phyloP scores from a whole-genome alignment of 2,797 vertebrate species.

The Sardinella longiceps region DNA sequence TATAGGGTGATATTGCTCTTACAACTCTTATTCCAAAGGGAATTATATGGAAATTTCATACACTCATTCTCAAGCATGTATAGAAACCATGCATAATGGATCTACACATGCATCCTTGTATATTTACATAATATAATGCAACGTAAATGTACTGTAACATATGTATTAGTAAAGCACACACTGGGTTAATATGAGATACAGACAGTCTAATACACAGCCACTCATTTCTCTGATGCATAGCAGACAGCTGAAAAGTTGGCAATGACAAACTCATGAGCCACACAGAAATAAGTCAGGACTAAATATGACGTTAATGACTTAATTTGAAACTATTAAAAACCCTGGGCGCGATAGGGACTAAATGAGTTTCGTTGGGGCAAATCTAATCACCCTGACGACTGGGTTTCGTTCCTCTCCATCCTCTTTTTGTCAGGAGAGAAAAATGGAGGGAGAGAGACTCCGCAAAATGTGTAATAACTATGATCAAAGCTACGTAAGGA shows the following conservation, averaged over 20 bases:
- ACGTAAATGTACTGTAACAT: too few relatives aligned
- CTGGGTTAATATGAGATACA: background rate
- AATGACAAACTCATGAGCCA: constrained; percentile 21
- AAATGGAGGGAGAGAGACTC: constrained; percentile 37
- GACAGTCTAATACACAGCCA: background rate
- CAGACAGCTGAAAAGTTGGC: constrained; percentile 6
- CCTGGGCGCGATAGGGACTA: constrained; percentile 37
- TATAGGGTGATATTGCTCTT: background rate
- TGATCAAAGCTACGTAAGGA: constrained; percentile 56
- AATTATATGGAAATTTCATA: background rate
- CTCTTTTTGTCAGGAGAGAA: background rate
- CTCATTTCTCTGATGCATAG: background rate
- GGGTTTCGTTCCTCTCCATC: background rate
- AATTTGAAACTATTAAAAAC: constrained; percentile 51
- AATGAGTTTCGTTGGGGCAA: constrained; percentile 43
- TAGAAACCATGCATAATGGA: background rate
- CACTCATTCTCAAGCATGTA: background rate
- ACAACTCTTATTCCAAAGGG: background rate
- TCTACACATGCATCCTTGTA: too few relatives aligned
- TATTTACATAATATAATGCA: too few relatives aligned
- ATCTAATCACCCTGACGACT: constrained; percentile 35
- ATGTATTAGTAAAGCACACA: background rate
- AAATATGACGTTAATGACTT: constrained; percentile 37
- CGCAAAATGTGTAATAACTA: constrained; percentile 48
- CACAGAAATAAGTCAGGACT: constrained; percentile 19